Conservation (phyloP, 1,140 invertebrate species). For the Bombus huntii region DNA sequence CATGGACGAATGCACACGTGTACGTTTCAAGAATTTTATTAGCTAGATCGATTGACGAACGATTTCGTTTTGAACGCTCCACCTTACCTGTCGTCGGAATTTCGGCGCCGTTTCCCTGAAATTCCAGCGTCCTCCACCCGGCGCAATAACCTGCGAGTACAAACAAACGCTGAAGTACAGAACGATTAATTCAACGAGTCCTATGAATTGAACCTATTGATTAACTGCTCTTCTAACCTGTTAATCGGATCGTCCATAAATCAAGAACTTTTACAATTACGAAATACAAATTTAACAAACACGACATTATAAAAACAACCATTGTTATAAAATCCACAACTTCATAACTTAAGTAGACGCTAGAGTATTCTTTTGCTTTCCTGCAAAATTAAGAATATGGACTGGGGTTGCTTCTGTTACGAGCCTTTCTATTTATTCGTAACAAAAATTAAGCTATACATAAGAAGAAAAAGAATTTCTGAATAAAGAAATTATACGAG, state of each 20-base stretch:
- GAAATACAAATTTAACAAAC: not conserved
- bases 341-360: not conserved
- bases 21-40: not conserved
- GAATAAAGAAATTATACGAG: not conserved
- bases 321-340: no score
- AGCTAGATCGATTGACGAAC: not conserved
- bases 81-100: constrained; percentile 12
- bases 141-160: constrained; percentile 9
- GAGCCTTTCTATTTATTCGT: not conserved
- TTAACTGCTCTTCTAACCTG: not conserved
- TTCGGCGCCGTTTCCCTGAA: not conserved
- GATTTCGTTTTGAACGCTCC: not conserved
- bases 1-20: no score
- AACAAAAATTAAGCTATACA: accelerated
- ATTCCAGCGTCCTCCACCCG: constrained; percentile 16
- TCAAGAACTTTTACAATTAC: not conserved
- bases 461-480: not conserved
- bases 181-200: not conserved
- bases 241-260: not conserved
- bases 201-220: not conserved
- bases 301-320: not conserved
- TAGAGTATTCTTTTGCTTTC: not conserved
- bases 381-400: not conserved
- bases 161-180: not conserved
- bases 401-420: not conserved